Conservation (phyloP, 2,113 vertebrate genomes). For the Lichenostomus cassidix region DNA sequence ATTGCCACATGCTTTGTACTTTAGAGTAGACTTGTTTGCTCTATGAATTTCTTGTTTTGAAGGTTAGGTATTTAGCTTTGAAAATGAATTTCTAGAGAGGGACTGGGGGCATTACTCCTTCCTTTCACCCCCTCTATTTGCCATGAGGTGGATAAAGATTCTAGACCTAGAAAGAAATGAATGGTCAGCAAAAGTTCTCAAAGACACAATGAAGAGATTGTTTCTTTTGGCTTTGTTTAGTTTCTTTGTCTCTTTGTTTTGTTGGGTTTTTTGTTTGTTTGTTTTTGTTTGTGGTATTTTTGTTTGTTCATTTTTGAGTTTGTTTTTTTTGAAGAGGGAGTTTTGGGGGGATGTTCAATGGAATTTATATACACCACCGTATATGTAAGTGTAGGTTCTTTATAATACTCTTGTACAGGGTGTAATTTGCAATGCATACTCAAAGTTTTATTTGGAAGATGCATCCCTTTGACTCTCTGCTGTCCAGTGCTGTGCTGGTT, state of each 20-base stretch:
- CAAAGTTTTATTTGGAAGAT: neutral
- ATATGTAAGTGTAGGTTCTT: neutral
- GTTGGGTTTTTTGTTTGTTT: too few relatives aligned
- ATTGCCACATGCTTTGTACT: neutral
- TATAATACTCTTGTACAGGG: neutral
- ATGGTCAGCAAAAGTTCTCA: neutral
- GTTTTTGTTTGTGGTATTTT: too few relatives aligned
- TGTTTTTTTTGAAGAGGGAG: accelerated
- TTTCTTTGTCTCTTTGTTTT: too few relatives aligned
- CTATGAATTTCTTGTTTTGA: neutral
- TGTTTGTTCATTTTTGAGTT: too few relatives aligned
- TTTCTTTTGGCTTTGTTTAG: neutral
- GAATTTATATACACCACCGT: neutral
- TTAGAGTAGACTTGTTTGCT: neutral
- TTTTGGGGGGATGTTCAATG: neutral
- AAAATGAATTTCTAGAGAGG: neutral
- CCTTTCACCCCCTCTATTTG: neutral
- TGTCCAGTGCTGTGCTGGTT: neutral
- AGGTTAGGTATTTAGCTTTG: neutral
- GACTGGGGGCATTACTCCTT: neutral
- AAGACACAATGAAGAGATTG: neutral
- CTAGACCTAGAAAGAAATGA: neutral
- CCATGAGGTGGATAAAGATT: neutral
- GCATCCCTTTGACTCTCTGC: neutral
- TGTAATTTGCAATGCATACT: accelerated